These are phyloP conservation scores for Uloborus plumipes DNA, from an alignment of 2,888 invertebrate genomes.

Conservation along the genomic window DNA sequence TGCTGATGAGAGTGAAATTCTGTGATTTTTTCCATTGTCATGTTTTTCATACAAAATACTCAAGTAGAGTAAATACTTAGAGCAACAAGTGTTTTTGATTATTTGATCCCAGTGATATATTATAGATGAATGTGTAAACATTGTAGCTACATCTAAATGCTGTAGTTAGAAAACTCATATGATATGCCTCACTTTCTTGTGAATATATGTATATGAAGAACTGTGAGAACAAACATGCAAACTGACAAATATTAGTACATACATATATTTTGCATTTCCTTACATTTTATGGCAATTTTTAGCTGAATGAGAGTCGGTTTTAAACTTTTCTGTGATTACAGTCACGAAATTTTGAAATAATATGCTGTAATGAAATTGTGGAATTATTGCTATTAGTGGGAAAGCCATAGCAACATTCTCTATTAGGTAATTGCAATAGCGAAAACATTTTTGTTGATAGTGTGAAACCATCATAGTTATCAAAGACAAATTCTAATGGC, in stretches of 20 bases:
- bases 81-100: not conserved
- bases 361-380: too few relatives aligned
- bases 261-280: not conserved
- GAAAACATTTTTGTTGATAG: too few relatives aligned
- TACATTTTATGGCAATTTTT: not conserved
- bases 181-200: slow-evolving; percentile 9
- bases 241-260: not conserved
- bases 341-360: too few relatives aligned
- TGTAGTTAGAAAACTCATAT: slow-evolving; percentile 28
- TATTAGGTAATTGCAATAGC: too few relatives aligned
- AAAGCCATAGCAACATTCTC: too few relatives aligned
- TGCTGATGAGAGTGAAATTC: slow-evolving; percentile 43
- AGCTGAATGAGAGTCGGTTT: too few relatives aligned
- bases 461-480: too few relatives aligned
- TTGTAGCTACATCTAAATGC: slow-evolving; percentile 38
- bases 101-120: slow-evolving; percentile 9
- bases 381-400: too few relatives aligned
- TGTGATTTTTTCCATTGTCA: slow-evolving; percentile 57
- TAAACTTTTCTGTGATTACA: too few relatives aligned
- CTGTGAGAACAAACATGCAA: slow-evolving; percentile 10
- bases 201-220: slow-evolving; percentile 2
- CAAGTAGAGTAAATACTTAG: slow-evolving; percentile 1
- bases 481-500: too few relatives aligned
- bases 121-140: slow-evolving; percentile 24
- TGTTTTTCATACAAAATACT: slow-evolving; percentile 50